phyloP scores from a whole-genome alignment of 2,888 invertebrate species.

The Liopterus haemorrhoidalis region DNA sequence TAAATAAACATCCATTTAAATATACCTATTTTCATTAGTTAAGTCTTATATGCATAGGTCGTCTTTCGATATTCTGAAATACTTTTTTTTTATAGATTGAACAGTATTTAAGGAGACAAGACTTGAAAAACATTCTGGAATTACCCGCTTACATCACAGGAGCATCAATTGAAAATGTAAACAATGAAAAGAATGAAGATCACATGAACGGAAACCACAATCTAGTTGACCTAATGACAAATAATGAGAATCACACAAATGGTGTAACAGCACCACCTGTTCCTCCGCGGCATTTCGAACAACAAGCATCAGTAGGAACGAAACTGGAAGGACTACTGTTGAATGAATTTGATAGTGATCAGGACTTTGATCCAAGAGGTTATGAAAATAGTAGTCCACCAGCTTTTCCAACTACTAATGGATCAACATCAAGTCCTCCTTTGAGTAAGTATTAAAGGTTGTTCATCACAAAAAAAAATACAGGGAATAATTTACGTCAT shows the following conservation, averaged over 20 bases:
- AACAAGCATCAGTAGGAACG: slow-evolving; percentile 65
- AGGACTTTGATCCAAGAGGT: slow-evolving; percentile 84
- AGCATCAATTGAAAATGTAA: slow-evolving; percentile 40
- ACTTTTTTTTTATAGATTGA: too few species aligned
- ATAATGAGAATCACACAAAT: slow-evolving; percentile 29
- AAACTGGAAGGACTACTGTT: slow-evolving; percentile 71
- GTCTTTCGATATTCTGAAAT: too few species aligned
- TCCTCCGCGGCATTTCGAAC: slow-evolving; percentile 48
- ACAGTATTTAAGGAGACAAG: slow-evolving; percentile 48
- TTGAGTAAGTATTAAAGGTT: slow-evolving; percentile 55
- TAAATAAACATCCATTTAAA: too few species aligned
- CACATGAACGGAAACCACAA: slow-evolving; percentile 32
- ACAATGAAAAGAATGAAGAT: slow-evolving; percentile 23
- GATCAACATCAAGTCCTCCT: slow-evolving; percentile 51
- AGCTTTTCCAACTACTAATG: slow-evolving; percentile 38
- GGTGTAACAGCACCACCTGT: slow-evolving; percentile 45
- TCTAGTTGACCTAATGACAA: slow-evolving; percentile 22
- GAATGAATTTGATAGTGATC: slow-evolving; percentile 73
- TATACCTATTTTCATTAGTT: too few species aligned
- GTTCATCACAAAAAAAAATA: slow-evolving; percentile 1
- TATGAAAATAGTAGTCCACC: slow-evolving; percentile 52
- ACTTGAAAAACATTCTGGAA: slow-evolving; percentile 50
- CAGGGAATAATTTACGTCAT: not conserved
- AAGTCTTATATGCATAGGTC: too few species aligned
- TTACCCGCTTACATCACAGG: slow-evolving; percentile 41